Percentiles rank a stretch among this genome's conserved stretches.
phyloP scores from a whole-genome alignment of 2,113 vertebrate genomes.

The Azemiops feae region DNA sequence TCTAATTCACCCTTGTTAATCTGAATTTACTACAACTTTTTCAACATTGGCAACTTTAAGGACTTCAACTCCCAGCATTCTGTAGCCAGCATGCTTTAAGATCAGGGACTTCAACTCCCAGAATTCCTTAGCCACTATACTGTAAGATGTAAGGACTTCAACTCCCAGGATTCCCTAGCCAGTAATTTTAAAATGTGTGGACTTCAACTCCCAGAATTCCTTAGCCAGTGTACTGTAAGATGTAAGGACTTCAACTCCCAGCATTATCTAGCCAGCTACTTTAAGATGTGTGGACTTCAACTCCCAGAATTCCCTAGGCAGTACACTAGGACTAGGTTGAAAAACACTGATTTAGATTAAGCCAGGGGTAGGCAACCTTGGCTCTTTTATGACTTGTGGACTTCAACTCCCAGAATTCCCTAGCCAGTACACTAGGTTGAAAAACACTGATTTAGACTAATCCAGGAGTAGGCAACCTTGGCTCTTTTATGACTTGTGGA shows the following conservation, averaged over 20 bases:
- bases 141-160: background rate
- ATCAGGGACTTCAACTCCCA: background rate
- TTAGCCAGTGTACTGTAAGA: no score
- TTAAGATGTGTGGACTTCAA: no score
- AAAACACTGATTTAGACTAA: background rate
- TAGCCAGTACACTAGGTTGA: background rate
- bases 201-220: background rate
- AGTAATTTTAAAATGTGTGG: background rate
- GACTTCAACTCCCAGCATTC: background rate
- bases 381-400: no score
- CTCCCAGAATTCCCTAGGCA: background rate
- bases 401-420: background rate
- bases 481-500: no score
- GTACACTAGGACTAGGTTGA: no score
- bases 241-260: no score
- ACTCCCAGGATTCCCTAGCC: no score
- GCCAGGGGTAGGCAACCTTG: no score
- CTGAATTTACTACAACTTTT: background rate
- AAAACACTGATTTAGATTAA: no score
- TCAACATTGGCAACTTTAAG: background rate
- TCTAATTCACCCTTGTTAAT: background rate
- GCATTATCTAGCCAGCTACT: background rate
- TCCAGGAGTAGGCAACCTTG: no score
- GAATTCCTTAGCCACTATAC: background rate
- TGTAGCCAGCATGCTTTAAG: background rate